phyloP scores from a whole-genome alignment of 2,113 vertebrate species.

The Trematocara zebra region DNA sequence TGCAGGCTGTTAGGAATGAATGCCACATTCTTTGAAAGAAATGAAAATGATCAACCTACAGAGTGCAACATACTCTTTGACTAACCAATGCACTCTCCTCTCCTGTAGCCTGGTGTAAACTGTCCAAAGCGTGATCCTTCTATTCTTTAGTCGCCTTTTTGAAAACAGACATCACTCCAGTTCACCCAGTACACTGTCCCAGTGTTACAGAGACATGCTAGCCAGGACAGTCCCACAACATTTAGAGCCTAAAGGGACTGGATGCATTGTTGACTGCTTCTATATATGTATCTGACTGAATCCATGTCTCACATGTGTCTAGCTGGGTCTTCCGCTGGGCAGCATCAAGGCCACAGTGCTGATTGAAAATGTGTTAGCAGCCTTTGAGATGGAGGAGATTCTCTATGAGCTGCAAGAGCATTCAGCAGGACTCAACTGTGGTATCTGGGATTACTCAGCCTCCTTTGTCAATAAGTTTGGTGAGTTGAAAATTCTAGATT shows the following conservation, averaged over 20 bases:
- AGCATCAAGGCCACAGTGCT: slow-evolving; percentile 77
- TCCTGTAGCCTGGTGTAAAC: background rate
- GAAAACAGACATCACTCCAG: background rate
- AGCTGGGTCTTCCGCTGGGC: slow-evolving; percentile 72
- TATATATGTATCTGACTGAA: background rate
- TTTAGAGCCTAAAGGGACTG: background rate
- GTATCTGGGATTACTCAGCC: slow-evolving; percentile 81
- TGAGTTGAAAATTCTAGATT: slow-evolving; percentile 13
- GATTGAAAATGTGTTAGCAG: slow-evolving; percentile 76
- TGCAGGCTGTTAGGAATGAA: background rate
- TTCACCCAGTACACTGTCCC: background rate
- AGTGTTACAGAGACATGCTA: background rate
- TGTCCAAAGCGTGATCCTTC: background rate
- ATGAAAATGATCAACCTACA: no score
- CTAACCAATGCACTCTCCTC: background rate
- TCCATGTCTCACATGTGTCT: background rate
- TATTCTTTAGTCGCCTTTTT: background rate
- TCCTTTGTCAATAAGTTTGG: slow-evolving; percentile 80
- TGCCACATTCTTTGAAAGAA: no score
- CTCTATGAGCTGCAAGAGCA: slow-evolving; percentile 74
- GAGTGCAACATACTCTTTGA: background rate
- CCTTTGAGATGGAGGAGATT: slow-evolving; percentile 82
- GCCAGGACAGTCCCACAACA: background rate
- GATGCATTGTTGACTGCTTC: background rate
- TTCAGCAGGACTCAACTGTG: slow-evolving; percentile 80